Evolutionary conservation across 92 coral and sea anemone species (phyloP).

Genomic region (Bergia sp.): DNA sequence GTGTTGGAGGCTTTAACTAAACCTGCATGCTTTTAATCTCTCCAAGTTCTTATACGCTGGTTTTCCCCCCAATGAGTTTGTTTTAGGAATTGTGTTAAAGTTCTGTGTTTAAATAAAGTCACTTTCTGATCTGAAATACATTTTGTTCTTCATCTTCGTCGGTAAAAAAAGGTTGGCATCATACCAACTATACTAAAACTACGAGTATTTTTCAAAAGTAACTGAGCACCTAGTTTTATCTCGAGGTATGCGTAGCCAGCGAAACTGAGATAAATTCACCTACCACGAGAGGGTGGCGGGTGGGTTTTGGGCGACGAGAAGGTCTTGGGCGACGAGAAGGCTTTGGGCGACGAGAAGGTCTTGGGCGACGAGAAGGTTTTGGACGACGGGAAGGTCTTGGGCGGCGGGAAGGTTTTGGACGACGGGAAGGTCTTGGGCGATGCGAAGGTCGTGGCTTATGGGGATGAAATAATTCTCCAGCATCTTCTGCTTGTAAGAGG

Average conservation of each 20-base stretch:
- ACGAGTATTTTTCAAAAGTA: neutral
- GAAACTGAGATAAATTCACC: neutral
- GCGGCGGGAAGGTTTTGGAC: neutral
- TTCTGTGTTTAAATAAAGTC: no score
- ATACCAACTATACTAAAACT: neutral
- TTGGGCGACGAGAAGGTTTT: no score
- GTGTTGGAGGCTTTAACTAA: no score
- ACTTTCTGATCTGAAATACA: neutral
- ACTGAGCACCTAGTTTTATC: neutral
- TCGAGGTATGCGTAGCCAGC: no score
- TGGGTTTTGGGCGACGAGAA: neutral
- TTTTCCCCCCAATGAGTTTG: no score
- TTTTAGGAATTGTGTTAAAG: no score
- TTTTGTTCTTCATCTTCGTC: neutral
- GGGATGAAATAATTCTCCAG: neutral
- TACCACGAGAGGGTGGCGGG: neutral
- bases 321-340: no score
- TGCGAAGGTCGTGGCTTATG: neutral
- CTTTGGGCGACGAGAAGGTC: neutral
- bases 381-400: neutral
- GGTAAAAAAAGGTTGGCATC: neutral
- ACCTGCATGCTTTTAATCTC: no score
- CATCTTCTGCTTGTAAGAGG: neutral
- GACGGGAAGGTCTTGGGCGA: neutral
- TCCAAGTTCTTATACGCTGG: no score